Percentiles rank a stretch among this genome's conserved stretches.
Conservation (phyloP, 1,140 invertebrate species). For the Pantala flavescens region DNA sequence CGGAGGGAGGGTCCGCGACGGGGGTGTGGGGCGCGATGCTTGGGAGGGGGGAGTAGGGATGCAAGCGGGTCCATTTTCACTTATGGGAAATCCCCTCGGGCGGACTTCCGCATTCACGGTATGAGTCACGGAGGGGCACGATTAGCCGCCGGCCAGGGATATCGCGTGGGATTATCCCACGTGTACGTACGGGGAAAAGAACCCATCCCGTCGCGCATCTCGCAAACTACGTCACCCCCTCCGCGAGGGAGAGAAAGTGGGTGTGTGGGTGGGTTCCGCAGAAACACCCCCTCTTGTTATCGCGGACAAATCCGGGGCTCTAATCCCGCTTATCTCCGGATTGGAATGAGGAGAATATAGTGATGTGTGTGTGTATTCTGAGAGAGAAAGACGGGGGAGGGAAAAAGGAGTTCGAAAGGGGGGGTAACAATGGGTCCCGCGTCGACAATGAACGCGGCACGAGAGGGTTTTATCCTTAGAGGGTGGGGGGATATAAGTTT, state of each 20-base stretch:
- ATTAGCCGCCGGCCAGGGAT: background rate
- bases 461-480: background rate
- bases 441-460: background rate
- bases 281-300: background rate
- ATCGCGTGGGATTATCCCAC: background rate
- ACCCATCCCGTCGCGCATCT: background rate
- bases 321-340: background rate
- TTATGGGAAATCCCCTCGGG: background rate
- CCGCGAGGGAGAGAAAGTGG: background rate
- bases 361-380: background rate
- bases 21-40: background rate
- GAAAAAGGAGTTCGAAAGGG: background rate
- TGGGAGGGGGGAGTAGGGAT: background rate
- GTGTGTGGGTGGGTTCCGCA: background rate
- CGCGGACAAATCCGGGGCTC: background rate
- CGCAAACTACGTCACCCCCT: background rate
- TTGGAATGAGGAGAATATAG: background rate
- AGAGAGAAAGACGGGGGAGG: background rate
- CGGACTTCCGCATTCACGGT: background rate
- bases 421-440: background rate
- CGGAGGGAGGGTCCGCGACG: background rate
- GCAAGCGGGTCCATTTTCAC: background rate
- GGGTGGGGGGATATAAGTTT: no score
- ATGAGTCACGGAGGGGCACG: constrained; percentile 6
- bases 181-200: background rate